Conservation (phyloP, 1,140 invertebrate species). For the Caerostris darwini region DNA sequence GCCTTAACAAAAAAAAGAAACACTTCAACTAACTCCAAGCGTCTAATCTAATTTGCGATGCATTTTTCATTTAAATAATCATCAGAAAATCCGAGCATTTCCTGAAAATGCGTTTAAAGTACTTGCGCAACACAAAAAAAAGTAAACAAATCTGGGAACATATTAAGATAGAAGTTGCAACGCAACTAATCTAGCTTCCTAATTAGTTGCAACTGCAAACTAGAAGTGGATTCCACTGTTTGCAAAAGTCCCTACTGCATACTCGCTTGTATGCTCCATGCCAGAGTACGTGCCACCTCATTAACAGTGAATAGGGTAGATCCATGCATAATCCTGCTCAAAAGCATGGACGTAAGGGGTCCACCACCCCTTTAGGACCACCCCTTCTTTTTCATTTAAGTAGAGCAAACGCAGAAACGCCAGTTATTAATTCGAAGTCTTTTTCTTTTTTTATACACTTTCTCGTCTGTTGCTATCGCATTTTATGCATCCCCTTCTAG, state of each 20-base stretch:
- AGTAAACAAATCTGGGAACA: not conserved
- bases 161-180: not conserved
- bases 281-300: constrained; percentile 9
- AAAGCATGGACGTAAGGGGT: constrained; percentile 6
- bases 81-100: not conserved
- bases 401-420: not conserved
- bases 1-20: not conserved
- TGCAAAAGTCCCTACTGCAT: not conserved
- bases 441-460: not conserved
- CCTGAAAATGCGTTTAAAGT: not conserved
- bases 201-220: constrained; percentile 23
- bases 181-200: constrained; percentile 41
- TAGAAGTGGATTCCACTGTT: constrained; percentile 19
- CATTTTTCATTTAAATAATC: not conserved
- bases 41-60: not conserved
- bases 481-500: not conserved
- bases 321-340: not conserved
- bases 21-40: not conserved
- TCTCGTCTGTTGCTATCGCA: constrained; percentile 20
- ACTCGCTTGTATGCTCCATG: not conserved
- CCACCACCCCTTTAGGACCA: not conserved
- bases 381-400: constrained; percentile 1
- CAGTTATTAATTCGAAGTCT: constrained; percentile 27
- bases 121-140: not conserved
- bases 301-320: not conserved